phyloP scores from a whole-genome alignment of 2,888 invertebrate species.

The Cetonia aurata region DNA sequence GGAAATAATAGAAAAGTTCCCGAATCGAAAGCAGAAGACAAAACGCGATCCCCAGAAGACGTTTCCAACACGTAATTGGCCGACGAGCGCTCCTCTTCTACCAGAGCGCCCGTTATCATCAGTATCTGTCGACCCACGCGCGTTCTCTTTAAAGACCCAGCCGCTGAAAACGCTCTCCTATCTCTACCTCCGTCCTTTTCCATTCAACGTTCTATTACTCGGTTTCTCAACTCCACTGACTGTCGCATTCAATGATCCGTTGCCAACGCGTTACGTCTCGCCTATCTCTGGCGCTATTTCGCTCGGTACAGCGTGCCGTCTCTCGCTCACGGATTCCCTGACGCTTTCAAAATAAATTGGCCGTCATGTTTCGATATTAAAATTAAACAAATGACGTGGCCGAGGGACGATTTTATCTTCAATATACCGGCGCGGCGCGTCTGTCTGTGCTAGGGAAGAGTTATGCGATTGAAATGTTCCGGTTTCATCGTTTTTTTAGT shows the following conservation, averaged over 20 bases:
- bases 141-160: slow-evolving; percentile 3
- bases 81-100: background rate
- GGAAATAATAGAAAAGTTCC: slow-evolving; percentile 9
- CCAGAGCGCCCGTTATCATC: slow-evolving; percentile 14
- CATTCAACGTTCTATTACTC: background rate
- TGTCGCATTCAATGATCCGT: background rate
- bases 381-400: slow-evolving; percentile 25
- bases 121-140: slow-evolving; percentile 33
- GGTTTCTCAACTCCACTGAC: background rate
- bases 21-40: background rate
- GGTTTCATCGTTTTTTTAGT: too few species aligned
- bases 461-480: too few species aligned
- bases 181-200: background rate
- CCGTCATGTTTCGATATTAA: slow-evolving; percentile 36
- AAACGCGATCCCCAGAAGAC: background rate
- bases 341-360: slow-evolving; percentile 35
- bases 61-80: slow-evolving; percentile 24
- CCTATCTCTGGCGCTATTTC: background rate
- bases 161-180: background rate
- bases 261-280: background rate
- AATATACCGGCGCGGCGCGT: too few species aligned
- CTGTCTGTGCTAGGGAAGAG: too few species aligned
- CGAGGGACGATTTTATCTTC: slow-evolving; percentile 23
- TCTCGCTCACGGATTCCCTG: slow-evolving; percentile 18
- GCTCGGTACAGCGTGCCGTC: background rate